Evolutionary conservation across 2,888 invertebrate genomes (phyloP), one percentile per base, ranked within the genome.

Genomic region (Polylopha cassiicola): DNA sequence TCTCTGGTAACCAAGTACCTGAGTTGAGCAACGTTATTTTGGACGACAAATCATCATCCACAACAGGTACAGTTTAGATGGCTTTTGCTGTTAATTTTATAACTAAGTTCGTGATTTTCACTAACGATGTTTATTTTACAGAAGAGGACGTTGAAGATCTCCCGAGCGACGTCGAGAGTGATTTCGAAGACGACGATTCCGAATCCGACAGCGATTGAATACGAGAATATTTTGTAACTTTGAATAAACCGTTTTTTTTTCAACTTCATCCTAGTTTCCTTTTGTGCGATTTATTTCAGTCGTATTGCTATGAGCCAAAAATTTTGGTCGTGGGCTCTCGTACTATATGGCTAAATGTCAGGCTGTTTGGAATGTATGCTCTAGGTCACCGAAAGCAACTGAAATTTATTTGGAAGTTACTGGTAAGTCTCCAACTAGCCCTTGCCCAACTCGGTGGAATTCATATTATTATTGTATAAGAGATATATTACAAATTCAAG

Each of bases 371-470:
- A n/a, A n/a, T n/a, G n/a, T n/a, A n/a, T n/a, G n/a, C n/a, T n/a
- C n/a, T n/a, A n/a, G n/a, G n/a, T n/a, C n/a, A n/a, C n/a, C n/a
- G n/a, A n/a, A n/a, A n/a, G n/a, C n/a, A n/a, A n/a, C n/a, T n/a
- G n/a, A n/a, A n/a, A n/a, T n/a, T n/a, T n/a, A n/a, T n/a, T n/a
- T n/a, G n/a, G n/a, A n/a, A n/a, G n/a, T n/a, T n/a, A n/a, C n/a
- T n/a, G 44, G 48, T 14, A 50, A 48, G 30, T 51, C 47, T 14
- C 51, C 48, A 39, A 48, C 47, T 42, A 32, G 22, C 36, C 47
- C 51, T 15, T 47, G 46, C 20, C 14, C 45, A 46, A 48, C 45
- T 27, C 26, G 41, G 32, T 43, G 46, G 48, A 50, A 46, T 26
- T 50, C 46, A 0, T 51, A 46, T 21, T 46, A 49, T 37, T 46